Conservation (phyloP, 2,888 invertebrate genomes). For the Ichneumon xanthorius region DNA sequence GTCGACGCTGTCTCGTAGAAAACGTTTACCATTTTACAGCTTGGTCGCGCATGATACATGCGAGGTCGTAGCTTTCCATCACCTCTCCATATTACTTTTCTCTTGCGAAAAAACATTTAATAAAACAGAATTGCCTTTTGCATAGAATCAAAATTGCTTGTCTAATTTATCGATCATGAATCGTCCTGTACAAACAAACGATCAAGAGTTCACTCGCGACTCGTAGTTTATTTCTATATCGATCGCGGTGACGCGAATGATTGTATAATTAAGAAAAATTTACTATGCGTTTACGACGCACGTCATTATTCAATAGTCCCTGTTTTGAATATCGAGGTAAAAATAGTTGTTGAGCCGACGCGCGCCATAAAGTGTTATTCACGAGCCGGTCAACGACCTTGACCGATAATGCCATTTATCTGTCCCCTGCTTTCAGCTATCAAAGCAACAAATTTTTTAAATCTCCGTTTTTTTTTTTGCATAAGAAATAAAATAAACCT, state of each 20-base stretch:
- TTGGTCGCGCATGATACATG: no score
- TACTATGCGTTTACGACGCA: neutral
- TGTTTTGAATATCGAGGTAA: neutral
- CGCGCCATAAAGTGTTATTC: neutral
- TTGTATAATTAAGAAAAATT: constrained; percentile 1
- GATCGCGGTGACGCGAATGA: neutral
- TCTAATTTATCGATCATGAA: neutral
- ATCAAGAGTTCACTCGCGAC: neutral
- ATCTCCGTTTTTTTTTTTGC: neutral
- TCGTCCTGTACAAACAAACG: constrained; percentile 26
- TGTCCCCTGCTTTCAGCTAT: neutral
- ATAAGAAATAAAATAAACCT: neutral
- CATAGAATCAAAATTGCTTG: neutral
- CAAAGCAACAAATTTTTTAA: neutral
- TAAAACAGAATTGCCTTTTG: neutral
- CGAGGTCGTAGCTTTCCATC: constrained; percentile 16
- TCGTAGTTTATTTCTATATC: constrained; percentile 6
- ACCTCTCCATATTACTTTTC: neutral
- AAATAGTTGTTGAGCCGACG: neutral
- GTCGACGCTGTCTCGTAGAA: neutral
- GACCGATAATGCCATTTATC: neutral
- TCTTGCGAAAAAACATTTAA: neutral
- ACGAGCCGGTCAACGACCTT: neutral
- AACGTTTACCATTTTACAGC: neutral
- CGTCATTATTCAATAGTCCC: neutral